These are phyloP conservation scores for Ceratotherium simum DNA, from an alignment of 2,113 vertebrate species.

Conservation along the genomic window DNA sequence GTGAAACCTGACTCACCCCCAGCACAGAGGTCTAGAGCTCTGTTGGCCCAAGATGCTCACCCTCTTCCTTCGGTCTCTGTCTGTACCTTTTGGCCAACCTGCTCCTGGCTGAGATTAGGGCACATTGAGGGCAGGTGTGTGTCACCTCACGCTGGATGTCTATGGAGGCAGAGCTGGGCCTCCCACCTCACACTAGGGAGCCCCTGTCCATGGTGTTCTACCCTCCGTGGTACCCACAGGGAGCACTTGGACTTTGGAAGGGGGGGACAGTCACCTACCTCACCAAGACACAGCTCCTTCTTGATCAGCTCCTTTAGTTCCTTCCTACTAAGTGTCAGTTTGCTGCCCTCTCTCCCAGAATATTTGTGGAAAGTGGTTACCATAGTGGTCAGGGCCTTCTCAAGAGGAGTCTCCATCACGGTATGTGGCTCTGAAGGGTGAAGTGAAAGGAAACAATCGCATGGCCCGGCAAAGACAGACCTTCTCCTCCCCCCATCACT, in stretches of 20 bases:
- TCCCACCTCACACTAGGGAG: not conserved
- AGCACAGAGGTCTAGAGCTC: too few relatives aligned
- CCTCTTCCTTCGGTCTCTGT: not conserved
- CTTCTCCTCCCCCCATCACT: not conserved
- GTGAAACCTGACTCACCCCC: not conserved
- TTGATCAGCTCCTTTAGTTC: conserved; percentile 92
- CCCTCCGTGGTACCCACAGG: not conserved
- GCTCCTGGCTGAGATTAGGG: not conserved
- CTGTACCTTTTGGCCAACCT: not conserved
- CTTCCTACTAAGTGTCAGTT: conserved; percentile 89
- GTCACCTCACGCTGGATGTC: not conserved
- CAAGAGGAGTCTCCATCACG: conserved; percentile 79
- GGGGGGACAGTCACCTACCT: conserved; percentile 81
- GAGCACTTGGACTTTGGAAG: not conserved
- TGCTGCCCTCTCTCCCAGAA: conserved; percentile 92
- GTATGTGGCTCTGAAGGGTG: not conserved
- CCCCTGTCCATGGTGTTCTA: not conserved
- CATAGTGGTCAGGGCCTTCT: conserved; percentile 90
- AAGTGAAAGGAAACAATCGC: not conserved
- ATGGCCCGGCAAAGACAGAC: not conserved
- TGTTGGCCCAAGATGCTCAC: not conserved
- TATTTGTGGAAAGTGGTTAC: conserved; percentile 94
- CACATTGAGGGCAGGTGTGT: not conserved
- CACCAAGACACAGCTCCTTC: conserved; percentile 80
- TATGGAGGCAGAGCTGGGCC: not conserved